Evolutionary conservation across 2,888 invertebrate genomes (phyloP), one percentile per base, ranked within the genome.

Genomic region (Stratiomys singularior): DNA sequence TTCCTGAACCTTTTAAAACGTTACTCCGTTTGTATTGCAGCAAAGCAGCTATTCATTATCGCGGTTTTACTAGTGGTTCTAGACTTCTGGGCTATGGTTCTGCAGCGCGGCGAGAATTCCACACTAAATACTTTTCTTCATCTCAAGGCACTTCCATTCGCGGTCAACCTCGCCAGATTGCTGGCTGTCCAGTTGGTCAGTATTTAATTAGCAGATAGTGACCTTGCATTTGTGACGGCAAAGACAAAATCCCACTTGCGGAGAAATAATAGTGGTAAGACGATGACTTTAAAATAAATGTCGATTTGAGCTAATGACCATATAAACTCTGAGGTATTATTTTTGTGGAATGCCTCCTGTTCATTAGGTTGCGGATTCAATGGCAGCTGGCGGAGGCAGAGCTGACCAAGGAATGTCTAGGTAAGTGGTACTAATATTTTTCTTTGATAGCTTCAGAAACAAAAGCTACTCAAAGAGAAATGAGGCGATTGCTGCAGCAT

Each of bases 181-280:
- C 46, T 69, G 58, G 74, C 37, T 60, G 37, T 58, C 60, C 37
- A 23, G 60, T 74, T 74, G 74, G 37, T 44, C 74, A 60, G 74
- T 30, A 74, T 74, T 74, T 74, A 74, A 74, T 74, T 74, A 74
- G 74, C 60, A 46, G 69, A 69, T 58, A 37, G 74, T 74, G 74
- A 74, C 74, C 74, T 74, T 74, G 74, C 74, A 58, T 58, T 58
- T 58, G 74, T 74, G 69, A 69, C 47, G 47, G 69, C 30, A 13
- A 69, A 46, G 46, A 46, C 37, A 9, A 37, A 37, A 37, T 9
- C 9, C 37, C 37, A 3, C 37, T 69, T 66, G 37, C 37, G 18
- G 15, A 13, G 18, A 4, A 13, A 18, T 52, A 52, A 60, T 60
- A 5, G 23, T 23, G 13, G 15, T 60, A 21, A 60, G 13, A 5